phyloP scores from a whole-genome alignment of 2,888 invertebrate species.

The Amaurobius ferox region DNA sequence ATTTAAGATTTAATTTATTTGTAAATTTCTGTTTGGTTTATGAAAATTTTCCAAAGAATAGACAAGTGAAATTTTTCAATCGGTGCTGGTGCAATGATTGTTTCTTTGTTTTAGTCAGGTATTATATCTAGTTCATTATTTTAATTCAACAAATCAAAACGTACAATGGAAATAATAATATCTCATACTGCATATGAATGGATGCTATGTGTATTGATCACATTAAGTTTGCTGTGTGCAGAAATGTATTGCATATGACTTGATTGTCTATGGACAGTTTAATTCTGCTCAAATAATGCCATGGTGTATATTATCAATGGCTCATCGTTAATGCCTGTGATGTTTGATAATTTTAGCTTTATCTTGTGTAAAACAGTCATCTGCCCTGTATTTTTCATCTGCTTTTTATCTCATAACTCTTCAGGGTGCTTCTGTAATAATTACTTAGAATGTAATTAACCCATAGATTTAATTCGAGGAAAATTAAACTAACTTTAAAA shows the following conservation, averaged over 20 bases:
- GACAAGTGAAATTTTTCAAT: not conserved
- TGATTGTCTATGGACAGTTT: not conserved
- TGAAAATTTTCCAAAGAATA: no score
- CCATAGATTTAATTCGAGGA: no score
- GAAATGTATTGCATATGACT: not conserved
- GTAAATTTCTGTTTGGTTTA: not conserved
- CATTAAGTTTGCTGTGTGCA: conserved; percentile 41
- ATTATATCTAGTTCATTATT: conserved; percentile 1
- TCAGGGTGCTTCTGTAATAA: conserved; percentile 5
- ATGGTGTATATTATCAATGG: conserved; percentile 40
- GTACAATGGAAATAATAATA: conserved; percentile 29
- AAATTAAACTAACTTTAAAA: no score
- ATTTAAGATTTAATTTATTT: not conserved
- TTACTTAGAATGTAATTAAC: not conserved
- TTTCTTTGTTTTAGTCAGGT: conserved; percentile 23
- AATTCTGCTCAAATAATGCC: conserved; percentile 58
- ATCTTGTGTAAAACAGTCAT: conserved; percentile 50
- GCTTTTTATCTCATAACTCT: conserved; percentile 42
- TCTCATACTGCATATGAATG: conserved; percentile 29
- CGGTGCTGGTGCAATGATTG: conserved; percentile 63
- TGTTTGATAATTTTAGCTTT: conserved; percentile 69
- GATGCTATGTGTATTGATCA: conserved; percentile 27
- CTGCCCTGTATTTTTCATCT: conserved; percentile 38
- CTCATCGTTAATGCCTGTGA: conserved; percentile 71
- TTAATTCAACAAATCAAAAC: conserved; percentile 32